Conservation (phyloP, 2,888 invertebrate genomes). For the Listrodromus nycthemerus region DNA sequence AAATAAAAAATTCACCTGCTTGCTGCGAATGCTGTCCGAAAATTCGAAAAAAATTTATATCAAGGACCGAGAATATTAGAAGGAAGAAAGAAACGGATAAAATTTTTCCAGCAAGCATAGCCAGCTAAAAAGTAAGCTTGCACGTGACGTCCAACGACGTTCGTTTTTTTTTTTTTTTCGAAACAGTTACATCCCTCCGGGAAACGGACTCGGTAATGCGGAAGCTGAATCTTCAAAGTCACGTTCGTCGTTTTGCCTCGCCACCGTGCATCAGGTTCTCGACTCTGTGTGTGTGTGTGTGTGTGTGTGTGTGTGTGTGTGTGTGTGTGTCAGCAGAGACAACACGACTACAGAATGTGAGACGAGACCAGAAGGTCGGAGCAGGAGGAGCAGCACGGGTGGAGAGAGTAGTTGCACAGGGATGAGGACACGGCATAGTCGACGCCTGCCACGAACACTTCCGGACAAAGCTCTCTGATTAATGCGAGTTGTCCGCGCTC, state of each 20-base stretch:
- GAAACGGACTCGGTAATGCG: background rate
- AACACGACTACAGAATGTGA: constrained; percentile 25
- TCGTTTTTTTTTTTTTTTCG: background rate
- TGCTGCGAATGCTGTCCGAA: too few species aligned
- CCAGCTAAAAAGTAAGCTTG: too few species aligned
- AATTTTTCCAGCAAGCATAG: too few species aligned
- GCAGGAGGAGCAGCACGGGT: background rate
- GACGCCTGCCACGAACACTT: constrained; percentile 67
- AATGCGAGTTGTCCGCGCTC: constrained; percentile 69
- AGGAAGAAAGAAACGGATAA: too few species aligned
- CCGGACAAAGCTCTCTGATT: constrained; percentile 69
- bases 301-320: constrained; percentile 36
- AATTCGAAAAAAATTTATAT: too few species aligned
- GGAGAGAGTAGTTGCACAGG: constrained; percentile 31
- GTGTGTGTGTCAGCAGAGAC: constrained; percentile 18
- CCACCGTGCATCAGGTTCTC: constrained; percentile 19
- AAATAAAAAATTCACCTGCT: too few species aligned
- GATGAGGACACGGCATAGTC: constrained; percentile 55
- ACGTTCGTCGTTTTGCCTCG: constrained; percentile 30
- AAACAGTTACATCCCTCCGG: background rate
- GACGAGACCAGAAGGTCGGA: constrained; percentile 28
- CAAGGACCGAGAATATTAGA: too few species aligned
- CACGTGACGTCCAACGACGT: too few species aligned
- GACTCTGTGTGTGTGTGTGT: constrained; percentile 39
- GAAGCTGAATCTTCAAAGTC: constrained; percentile 36